A percentile compares a stretch with the other conserved stretches of the same genome.
Conservation (phyloP, 2,888 invertebrate genomes). For the Leptopilina myrica region DNA sequence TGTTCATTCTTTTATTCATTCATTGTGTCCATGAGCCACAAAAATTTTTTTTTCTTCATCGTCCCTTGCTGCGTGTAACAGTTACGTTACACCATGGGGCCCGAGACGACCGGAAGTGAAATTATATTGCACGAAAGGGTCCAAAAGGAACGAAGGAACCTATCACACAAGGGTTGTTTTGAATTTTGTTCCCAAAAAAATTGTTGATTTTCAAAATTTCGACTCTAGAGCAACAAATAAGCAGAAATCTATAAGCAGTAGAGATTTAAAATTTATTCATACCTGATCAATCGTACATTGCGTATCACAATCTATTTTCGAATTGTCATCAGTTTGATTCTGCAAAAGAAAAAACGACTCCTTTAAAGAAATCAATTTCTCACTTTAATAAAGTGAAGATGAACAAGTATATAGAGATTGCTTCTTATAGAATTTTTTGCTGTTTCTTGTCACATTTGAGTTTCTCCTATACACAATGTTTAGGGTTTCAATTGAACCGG, state of each 20-base stretch:
- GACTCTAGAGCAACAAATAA: too few species aligned
- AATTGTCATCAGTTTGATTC: slow-evolving; percentile 84
- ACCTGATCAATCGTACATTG: slow-evolving; percentile 87
- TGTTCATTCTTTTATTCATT: slow-evolving; percentile 63
- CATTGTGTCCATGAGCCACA: slow-evolving; percentile 59
- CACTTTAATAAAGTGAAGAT: neutral
- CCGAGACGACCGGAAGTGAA: slow-evolving; percentile 68
- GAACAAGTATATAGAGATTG: neutral
- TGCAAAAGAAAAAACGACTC: slow-evolving; percentile 57
- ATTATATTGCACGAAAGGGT: slow-evolving; percentile 66
- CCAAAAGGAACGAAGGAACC: slow-evolving; percentile 43
- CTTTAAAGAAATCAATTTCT: slow-evolving; percentile 1
- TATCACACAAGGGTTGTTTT: neutral
- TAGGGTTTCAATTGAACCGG: slow-evolving; percentile 73
- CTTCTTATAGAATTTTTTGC: neutral
- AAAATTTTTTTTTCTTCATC: slow-evolving; percentile 69
- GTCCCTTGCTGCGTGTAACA: slow-evolving; percentile 57
- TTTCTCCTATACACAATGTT: slow-evolving; percentile 40
- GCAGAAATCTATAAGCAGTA: too few species aligned
- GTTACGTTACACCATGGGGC: slow-evolving; percentile 55
- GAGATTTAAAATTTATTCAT: slow-evolving; percentile 59
- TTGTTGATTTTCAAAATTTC: neutral
- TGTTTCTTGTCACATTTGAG: slow-evolving; percentile 52
- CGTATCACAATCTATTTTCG: slow-evolving; percentile 84
- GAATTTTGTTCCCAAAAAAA: neutral